Evolutionary conservation across 2,888 invertebrate genomes (phyloP).

Genomic region (Onthophagus sagittarius): DNA sequence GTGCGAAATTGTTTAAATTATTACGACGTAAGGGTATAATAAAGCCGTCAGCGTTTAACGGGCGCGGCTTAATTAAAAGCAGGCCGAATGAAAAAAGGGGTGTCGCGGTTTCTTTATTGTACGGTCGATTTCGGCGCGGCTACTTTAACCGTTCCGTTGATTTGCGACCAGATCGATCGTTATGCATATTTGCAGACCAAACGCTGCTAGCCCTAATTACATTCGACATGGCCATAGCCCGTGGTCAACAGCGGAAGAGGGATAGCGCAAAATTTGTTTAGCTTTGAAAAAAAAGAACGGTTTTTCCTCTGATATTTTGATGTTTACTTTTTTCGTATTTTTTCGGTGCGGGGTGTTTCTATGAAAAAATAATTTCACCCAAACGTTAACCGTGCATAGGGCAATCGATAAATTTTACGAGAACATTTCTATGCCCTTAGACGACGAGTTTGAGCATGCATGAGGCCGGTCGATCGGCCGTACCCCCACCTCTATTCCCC

Average conservation of each 20-base stretch:
- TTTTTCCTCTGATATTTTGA: constrained; percentile 2
- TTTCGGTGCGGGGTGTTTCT: constrained; percentile 1
- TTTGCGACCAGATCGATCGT: constrained; percentile 25
- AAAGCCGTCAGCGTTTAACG: constrained; percentile 8
- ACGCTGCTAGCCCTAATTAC: constrained; percentile 18
- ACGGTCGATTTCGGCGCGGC: constrained; percentile 22
- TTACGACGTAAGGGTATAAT: constrained; percentile 2
- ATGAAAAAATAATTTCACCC: constrained; percentile 34
- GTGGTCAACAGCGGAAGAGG: constrained; percentile 8
- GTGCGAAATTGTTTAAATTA: constrained; percentile 12
- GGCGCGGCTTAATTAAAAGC: constrained; percentile 1
- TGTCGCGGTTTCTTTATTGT: constrained; percentile 12
- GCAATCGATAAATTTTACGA: constrained; percentile 45
- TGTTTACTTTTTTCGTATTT: constrained; percentile 5
- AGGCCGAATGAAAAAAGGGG: constrained; percentile 1
- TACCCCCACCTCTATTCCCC: constrained; percentile 15
- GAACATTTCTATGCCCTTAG: constrained; percentile 44
- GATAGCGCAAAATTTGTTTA: background rate
- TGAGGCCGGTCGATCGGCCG: constrained; percentile 40
- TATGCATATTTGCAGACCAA: constrained; percentile 25
- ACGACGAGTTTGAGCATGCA: constrained; percentile 38
- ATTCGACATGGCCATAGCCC: constrained; percentile 17
- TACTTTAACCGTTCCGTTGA: constrained; percentile 22
- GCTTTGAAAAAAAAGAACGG: background rate
- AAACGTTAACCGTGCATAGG: constrained; percentile 40